These are phyloP conservation scores for Drosophila truncata DNA, from an alignment of 1,140 invertebrate genomes.

Conservation along the genomic window DNA sequence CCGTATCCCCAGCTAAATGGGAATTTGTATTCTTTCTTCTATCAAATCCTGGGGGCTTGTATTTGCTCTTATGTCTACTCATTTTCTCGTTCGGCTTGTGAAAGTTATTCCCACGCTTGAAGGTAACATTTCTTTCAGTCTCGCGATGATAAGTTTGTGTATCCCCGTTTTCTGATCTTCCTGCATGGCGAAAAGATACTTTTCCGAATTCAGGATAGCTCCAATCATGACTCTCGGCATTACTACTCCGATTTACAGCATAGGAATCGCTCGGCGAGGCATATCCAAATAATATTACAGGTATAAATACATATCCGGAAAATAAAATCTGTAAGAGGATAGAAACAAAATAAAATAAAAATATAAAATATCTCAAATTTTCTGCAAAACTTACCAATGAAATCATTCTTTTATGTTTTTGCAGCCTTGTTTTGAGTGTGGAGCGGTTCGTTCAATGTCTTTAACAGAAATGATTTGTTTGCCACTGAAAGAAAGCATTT, in stretches of 20 bases:
- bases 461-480: constrained; percentile 32
- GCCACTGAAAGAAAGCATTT: constrained; percentile 24
- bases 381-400: constrained; percentile 11
- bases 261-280: background rate
- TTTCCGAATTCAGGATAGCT: constrained; percentile 27
- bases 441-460: constrained; percentile 13
- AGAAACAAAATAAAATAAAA: too few species aligned
- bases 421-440: background rate
- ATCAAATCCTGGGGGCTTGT: background rate
- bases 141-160: constrained; percentile 11
- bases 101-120: constrained; percentile 3
- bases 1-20: constrained; percentile 11
- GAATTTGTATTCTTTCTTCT: constrained; percentile 15
- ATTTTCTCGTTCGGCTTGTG: constrained; percentile 21
- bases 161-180: constrained; percentile 10
- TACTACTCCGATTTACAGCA: constrained; percentile 24
- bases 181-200: background rate
- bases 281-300: constrained; percentile 22
- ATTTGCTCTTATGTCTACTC: constrained; percentile 15
- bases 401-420: constrained; percentile 17
- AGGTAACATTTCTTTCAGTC: constrained; percentile 7
- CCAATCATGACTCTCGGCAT: constrained; percentile 1
- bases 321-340: too few species aligned
- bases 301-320: constrained; percentile 29
- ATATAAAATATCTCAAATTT: too few species aligned